phyloP scores from a whole-genome alignment of 1,140 invertebrate species.

The Diorhabda sublineata region DNA sequence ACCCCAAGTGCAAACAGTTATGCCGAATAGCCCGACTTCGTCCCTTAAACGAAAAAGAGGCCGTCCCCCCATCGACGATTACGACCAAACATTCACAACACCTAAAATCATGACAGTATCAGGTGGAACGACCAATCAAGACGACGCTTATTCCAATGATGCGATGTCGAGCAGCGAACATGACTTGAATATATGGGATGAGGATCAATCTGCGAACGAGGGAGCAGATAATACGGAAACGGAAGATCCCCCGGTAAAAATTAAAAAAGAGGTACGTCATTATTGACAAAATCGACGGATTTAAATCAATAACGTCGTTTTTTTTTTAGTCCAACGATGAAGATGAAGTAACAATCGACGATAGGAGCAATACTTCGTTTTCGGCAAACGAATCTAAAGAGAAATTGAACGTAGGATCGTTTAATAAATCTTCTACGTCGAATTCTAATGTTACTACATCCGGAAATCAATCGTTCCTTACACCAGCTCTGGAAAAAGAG shows the following conservation, averaged over 20 bases:
- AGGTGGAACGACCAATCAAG: conserved; percentile 42
- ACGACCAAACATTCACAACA: conserved; percentile 51
- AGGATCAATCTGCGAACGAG: conserved; percentile 37
- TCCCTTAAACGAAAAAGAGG: conserved; percentile 52
- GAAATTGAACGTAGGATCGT: not conserved
- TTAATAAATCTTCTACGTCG: conserved; percentile 5
- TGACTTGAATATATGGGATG: conserved; percentile 42
- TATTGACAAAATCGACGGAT: not conserved
- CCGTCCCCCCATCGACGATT: conserved; percentile 61
- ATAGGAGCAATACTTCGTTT: conserved; percentile 30
- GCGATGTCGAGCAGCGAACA: conserved; percentile 45
- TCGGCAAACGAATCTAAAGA: conserved; percentile 14
- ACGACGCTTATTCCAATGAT: conserved; percentile 45
- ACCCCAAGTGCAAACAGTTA: conserved; percentile 45
- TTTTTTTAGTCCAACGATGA: conserved; percentile 29
- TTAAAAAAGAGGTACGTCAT: conserved; percentile 41
- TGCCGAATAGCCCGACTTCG: conserved; percentile 30
- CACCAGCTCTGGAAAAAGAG: conserved; percentile 51
- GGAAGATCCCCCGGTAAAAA: conserved; percentile 38
- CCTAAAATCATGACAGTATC: conserved; percentile 55
- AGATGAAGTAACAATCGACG: conserved; percentile 29
- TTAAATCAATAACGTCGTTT: not conserved
- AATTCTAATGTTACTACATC: conserved; percentile 35
- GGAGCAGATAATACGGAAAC: conserved; percentile 33
- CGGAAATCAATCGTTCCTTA: conserved; percentile 36